Evolutionary conservation across 30 jellyfish, hydroid and myxozoan species (phyloP), one percentile per base, ranked within the genome.

Genomic region (Chironex yamaguchii): DNA sequence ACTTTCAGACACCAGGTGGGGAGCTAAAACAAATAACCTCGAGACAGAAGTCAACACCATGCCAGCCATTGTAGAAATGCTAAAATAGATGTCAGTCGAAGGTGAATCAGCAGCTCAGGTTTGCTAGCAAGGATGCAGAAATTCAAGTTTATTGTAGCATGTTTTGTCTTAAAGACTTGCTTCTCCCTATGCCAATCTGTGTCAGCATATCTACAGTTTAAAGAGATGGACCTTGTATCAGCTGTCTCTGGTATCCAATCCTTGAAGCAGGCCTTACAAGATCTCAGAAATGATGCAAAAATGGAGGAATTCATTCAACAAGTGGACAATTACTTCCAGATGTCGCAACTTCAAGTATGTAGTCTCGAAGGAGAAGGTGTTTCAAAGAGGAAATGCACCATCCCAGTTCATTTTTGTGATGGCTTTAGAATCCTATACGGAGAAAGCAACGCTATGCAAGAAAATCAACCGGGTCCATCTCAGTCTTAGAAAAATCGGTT

Each of bases 1-100:
- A 54, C 31, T 76, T 2, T 76, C 89, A 49, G 89, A 76, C 58
- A 76, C 89, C 23, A 53, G 89, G n/a, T 76, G 89, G 82, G 27
- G 4, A 34, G 84, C 84, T 3, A 71, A 36, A 35, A 20, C 79
- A 3, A 76, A 71, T 29, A 71, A 71, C 84, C 79, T 31, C 30
- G 84, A 71, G 84, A 71, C 84, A 71, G 76, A 32, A 36, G 84
- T 71, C 79, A 71, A 71, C 76, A 36, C 84, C 27, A 71, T 35
- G 84, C 79, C 79, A 71, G 84, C 84, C 75, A 71, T 71, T 29
- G 79, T 34, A 31, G 84, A 33, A 0, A 71, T 71, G 84, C 84
- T 71, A 9, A 25, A 71, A 36, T 74, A 71, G 76, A 29, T 50
- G 79, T 74, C 87, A 49, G 83, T 23, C 27, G 87, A 74, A 36